Percentiles rank a stretch among this genome's conserved stretches.
These are phyloP conservation scores for Gryon sp. DNA, from an alignment of 1,140 invertebrate genomes.

Conservation along the genomic window DNA sequence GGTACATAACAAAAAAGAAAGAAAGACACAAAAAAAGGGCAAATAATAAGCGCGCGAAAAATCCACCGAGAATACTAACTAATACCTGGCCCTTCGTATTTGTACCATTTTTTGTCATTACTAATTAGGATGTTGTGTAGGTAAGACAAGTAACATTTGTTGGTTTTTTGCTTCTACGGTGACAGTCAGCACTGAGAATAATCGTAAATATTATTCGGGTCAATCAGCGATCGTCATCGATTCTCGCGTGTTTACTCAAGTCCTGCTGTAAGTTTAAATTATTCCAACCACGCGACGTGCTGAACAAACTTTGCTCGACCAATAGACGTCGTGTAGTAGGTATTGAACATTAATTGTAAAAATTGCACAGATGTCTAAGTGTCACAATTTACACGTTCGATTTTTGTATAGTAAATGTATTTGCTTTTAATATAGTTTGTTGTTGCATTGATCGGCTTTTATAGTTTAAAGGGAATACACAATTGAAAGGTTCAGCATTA, in stretches of 20 bases:
- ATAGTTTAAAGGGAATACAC: constrained; percentile 2
- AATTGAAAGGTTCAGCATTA: constrained; percentile 45
- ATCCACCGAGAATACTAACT: constrained; percentile 64
- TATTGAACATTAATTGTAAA: constrained; percentile 26
- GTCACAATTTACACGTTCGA: constrained; percentile 3
- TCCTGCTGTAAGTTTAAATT: constrained; percentile 30
- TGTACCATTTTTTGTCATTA: no score
- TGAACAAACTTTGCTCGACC: constrained; percentile 2
- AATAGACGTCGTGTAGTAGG: no score
- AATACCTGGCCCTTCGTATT: background rate
- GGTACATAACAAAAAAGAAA: no score
- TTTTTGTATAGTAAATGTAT: no score
- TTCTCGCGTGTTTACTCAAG: constrained; percentile 13
- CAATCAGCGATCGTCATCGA: constrained; percentile 39
- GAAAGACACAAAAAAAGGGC: no score
- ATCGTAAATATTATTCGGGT: constrained; percentile 7
- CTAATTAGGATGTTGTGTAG: no score
- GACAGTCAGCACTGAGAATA: no score
- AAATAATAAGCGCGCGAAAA: constrained; percentile 77
- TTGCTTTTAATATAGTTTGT: no score
- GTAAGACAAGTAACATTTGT: no score
- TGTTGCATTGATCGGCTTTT: no score
- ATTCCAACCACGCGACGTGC: constrained; percentile 21
- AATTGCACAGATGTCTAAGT: no score
- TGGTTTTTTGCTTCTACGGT: no score